A percentile compares a stretch with the other conserved stretches of the same genome.
phyloP scores from a whole-genome alignment of 2,888 invertebrate species.

The Hesperia comma region DNA sequence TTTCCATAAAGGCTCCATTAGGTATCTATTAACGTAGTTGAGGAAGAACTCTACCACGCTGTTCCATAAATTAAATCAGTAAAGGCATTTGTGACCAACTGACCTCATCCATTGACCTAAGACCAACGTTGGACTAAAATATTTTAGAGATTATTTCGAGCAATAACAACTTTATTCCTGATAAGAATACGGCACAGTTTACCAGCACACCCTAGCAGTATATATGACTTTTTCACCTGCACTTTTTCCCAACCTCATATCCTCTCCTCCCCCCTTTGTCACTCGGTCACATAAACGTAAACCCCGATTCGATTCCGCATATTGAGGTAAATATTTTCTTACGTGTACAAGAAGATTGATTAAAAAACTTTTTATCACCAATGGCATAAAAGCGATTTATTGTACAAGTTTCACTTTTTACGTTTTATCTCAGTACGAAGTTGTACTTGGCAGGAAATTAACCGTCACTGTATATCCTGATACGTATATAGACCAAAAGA shows the following conservation, averaged over 20 bases:
- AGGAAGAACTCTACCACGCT: no score
- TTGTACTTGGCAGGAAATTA: conserved; percentile 41
- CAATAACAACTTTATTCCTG: no score
- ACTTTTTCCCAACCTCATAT: not conserved
- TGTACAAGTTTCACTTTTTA: conserved; percentile 36
- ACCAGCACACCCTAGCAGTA: not conserved
- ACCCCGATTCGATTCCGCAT: conserved; percentile 14
- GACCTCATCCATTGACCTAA: no score
- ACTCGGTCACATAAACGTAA: conserved; percentile 9
- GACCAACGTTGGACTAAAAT: no score
- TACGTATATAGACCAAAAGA: conserved; percentile 38
- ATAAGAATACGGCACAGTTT: no score
- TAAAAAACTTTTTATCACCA: conserved; percentile 39
- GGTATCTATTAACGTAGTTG: no score
- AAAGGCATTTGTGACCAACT: no score
- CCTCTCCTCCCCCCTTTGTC: not conserved
- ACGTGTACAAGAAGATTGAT: conserved; percentile 33
- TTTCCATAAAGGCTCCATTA: no score
- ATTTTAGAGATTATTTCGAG: no score
- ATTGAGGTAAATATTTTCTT: conserved; percentile 41
- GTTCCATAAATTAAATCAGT: no score
- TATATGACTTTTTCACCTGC: not conserved
- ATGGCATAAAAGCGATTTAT: conserved; percentile 35
- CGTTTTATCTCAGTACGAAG: conserved; percentile 36
- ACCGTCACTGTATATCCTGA: conserved; percentile 36